These are phyloP conservation scores for Vireo altiloquus DNA, from an alignment of 2,113 vertebrate genomes.

Conservation along the genomic window DNA sequence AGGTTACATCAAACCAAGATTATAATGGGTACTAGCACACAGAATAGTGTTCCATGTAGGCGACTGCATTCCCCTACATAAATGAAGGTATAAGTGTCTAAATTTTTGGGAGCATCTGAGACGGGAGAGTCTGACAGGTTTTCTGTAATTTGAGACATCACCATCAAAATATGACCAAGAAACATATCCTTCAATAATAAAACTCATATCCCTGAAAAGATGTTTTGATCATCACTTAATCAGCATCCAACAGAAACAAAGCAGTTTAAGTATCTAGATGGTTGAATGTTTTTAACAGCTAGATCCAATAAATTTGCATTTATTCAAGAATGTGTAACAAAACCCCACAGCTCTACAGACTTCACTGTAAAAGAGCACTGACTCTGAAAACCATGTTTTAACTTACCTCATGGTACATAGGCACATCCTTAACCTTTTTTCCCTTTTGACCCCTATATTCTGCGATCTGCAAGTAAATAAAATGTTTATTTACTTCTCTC, in stretches of 20 bases:
- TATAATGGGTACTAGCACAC: background rate
- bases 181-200: background rate
- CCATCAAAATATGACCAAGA: background rate
- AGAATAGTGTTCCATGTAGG: background rate
- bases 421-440: conserved; percentile 69
- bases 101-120: background rate
- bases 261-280: background rate
- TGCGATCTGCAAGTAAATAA: conserved; percentile 75
- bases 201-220: background rate
- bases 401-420: conserved; percentile 83
- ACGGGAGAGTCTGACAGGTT: background rate
- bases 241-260: background rate
- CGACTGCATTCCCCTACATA: background rate
- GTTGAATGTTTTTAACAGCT: background rate
- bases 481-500: too few species aligned
- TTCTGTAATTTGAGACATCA: background rate
- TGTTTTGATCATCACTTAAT: background rate
- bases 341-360: background rate
- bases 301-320: background rate
- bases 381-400: background rate
- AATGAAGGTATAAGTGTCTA: background rate
- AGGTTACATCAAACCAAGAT: background rate
- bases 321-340: background rate
- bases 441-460: conserved; percentile 73
- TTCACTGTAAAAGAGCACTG: background rate